Conservation (phyloP, 2,888 invertebrate species). For the Sturmia bella region DNA sequence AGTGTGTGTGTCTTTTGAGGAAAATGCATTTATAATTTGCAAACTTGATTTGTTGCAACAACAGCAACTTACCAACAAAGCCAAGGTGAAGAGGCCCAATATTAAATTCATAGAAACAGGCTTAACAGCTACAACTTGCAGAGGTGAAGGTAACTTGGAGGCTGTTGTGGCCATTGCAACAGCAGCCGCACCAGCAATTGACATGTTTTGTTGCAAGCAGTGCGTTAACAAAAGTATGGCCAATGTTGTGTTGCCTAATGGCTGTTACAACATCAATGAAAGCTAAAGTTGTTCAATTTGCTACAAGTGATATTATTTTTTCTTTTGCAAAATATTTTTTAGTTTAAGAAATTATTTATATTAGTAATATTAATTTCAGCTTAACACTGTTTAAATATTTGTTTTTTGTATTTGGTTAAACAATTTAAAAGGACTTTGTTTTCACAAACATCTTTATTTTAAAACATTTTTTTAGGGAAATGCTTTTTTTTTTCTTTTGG, state of each 20-base stretch:
- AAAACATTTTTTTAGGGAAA: neutral
- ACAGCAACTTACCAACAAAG: conserved; percentile 63
- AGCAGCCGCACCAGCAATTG: conserved; percentile 44
- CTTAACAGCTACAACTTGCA: conserved; percentile 53
- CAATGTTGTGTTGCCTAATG: conserved; percentile 17
- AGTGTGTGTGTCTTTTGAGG: conserved; percentile 8
- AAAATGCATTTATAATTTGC: conserved; percentile 37
- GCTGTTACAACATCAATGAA: conserved; percentile 58
- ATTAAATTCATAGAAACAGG: conserved; percentile 56
- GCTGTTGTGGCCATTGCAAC: conserved; percentile 47
- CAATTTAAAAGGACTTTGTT: neutral
- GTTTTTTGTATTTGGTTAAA: neutral
- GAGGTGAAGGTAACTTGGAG: conserved; percentile 62
- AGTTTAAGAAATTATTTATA: neutral
- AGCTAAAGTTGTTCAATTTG: conserved; percentile 40
- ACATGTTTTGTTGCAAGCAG: conserved; percentile 32
- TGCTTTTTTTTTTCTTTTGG: neutral
- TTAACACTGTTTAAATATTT: neutral
- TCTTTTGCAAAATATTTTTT: neutral
- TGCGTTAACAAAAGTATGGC: conserved; percentile 40
- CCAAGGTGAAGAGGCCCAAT: conserved; percentile 67
- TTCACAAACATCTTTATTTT: neutral
- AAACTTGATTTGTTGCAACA: conserved; percentile 50
- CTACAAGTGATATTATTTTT: neutral
- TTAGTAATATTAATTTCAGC: neutral